Evolutionary conservation across 30 jellyfish, hydroid and myxozoan genomes (phyloP), one percentile per base, ranked within the genome.

Genomic region (Cassiopea andromeda): DNA sequence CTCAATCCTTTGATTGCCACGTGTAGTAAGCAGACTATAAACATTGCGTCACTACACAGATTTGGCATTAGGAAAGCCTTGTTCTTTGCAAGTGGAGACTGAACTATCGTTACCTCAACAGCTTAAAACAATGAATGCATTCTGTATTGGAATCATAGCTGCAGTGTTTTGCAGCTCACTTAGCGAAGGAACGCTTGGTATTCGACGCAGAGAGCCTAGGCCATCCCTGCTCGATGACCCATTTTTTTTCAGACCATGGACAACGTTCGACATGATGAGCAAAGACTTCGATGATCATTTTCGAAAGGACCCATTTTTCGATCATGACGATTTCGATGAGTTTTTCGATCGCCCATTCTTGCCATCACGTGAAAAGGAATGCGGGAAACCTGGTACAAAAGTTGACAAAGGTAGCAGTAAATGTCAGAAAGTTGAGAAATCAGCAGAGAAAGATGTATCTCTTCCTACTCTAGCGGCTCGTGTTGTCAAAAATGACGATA

Each of bases 191-290:
- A 60, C 84, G 1, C 44, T 80, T 80, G 89, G 79, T 72, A 60
- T 84, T 17, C 58, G 85, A 84, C 57, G 83, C 17, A 66, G 83
- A 9, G 27, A 14, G 73, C 79, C 79, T 70, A 10, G 80, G 16
- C 27, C 9, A 48, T 84, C 77, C 2, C 71, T 69, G 12, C 46
- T 49, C 45, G 85, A 84, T 12, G 92, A 85, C 73, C 73, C 70
- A 44, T 85, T 85, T 43, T 81, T 81, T 48, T 19, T 61, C 69
- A 50, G 70, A 46, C 92, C 92, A 10, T 85, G 92, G 92, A 44
- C 92, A 50, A 85, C 92, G 16, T 85, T 85, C 59, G 92, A 85
- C 72, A 72, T 85, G 92, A 60, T 85, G 86, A 72, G 79, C 46
- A 73, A 64, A 85, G 92, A 85, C 71, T 85, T 85, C 50, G 92